Conservation (phyloP, 2,797 vertebrate species). For the Lates japonicus region DNA sequence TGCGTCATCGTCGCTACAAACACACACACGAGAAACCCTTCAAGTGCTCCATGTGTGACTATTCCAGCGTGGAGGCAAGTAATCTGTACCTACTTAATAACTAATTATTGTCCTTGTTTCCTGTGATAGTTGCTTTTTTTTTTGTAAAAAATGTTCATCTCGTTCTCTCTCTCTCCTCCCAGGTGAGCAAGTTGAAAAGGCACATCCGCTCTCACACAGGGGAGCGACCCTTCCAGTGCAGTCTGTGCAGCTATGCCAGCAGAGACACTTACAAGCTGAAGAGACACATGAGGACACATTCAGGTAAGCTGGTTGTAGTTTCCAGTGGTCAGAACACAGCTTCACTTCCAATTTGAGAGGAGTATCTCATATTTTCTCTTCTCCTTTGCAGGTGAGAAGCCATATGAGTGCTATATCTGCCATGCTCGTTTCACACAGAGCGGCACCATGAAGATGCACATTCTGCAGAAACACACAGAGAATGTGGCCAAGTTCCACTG, state of each 20-base stretch:
- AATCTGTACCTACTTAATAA: neutral
- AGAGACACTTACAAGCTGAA: slow-evolving; percentile 98
- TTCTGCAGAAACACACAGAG: slow-evolving; percentile 98
- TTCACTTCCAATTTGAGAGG: neutral
- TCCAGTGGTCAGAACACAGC: neutral
- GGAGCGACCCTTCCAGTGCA: slow-evolving; percentile 97
- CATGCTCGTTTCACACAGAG: slow-evolving; percentile 98
- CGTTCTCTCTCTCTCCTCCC: slow-evolving; percentile 3
- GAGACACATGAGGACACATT: slow-evolving; percentile 98
- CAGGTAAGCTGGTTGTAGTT: slow-evolving; percentile 81
- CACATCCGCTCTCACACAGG: slow-evolving; percentile 98
- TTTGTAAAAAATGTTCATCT: neutral
- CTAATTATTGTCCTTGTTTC: neutral
- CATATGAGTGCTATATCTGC: slow-evolving; percentile 99
- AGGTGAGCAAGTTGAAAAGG: slow-evolving; percentile 98
- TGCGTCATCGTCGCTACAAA: slow-evolving; percentile 97
- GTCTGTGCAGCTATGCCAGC: slow-evolving; percentile 98
- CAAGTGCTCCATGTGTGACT: slow-evolving; percentile 99
- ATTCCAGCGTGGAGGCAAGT: slow-evolving; percentile 94
- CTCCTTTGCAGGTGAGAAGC: slow-evolving; percentile 91
- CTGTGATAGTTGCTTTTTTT: neutral
- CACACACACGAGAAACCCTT: slow-evolving; percentile 98
- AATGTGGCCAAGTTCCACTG: slow-evolving; percentile 99
- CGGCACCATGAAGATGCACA: slow-evolving; percentile 99
- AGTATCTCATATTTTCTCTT: neutral